Evolutionary conservation across 2,888 invertebrate species (phyloP).

Genomic region (Ernsta delagoae): DNA sequence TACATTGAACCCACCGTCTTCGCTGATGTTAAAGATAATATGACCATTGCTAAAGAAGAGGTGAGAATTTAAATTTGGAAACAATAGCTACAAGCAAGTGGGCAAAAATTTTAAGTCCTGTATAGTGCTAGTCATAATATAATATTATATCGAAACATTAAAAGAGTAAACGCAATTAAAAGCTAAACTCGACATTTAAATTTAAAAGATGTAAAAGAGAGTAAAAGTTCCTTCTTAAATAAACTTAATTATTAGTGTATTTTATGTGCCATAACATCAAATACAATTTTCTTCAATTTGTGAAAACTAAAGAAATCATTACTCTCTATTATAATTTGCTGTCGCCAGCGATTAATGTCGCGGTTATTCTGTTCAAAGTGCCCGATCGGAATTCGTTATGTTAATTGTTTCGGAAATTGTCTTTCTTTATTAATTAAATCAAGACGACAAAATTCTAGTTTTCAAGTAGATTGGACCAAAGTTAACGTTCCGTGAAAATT

Average conservation of each 20-base stretch:
- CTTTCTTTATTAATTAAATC: not conserved
- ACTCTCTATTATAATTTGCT: not conserved
- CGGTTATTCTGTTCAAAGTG: not conserved
- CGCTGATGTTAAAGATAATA: constrained; percentile 89
- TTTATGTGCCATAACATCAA: too few species aligned
- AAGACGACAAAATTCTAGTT: not conserved
- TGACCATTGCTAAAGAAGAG: constrained; percentile 91
- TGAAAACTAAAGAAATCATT: not conserved
- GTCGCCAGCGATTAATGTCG: not conserved
- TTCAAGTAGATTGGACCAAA: not conserved
- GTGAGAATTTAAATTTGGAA: constrained; percentile 59
- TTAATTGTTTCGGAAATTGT: not conserved
- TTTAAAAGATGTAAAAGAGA: too few species aligned
- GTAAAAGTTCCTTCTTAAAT: too few species aligned
- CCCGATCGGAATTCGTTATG: not conserved
- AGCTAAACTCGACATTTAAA: too few species aligned
- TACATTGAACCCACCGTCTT: constrained; percentile 92
- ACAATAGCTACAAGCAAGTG: too few species aligned
- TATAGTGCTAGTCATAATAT: too few species aligned
- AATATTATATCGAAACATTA: too few species aligned
- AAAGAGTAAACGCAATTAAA: too few species aligned
- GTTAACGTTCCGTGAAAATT: too few species aligned
- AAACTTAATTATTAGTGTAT: too few species aligned
- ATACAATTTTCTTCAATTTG: too few species aligned
- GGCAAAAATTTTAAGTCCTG: too few species aligned